These are phyloP conservation scores for Pseudococcus jackbeardsleyi DNA, from an alignment of 2,888 invertebrate species.

Conservation along the genomic window DNA sequence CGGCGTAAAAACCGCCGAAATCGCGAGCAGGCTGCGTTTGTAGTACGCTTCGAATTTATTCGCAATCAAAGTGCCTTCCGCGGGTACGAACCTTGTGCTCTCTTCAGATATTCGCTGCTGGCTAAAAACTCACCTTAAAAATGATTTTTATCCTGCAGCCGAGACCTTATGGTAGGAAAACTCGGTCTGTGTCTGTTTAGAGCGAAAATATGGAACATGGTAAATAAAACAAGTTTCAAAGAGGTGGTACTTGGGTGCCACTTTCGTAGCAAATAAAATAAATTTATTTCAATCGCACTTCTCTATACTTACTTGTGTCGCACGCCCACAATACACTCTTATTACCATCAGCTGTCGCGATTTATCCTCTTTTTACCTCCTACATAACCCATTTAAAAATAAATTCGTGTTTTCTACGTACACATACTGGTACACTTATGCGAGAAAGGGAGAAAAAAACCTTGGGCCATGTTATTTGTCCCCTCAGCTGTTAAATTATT, in stretches of 20 bases:
- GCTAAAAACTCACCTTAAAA: conserved; percentile 16
- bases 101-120: background rate
- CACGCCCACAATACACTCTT: conserved; percentile 28
- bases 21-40: background rate
- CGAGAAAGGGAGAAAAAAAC: background rate
- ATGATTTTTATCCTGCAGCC: background rate
- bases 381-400: conserved; percentile 12
- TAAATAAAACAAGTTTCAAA: conserved; percentile 24
- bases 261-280: conserved; percentile 14
- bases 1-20: background rate
- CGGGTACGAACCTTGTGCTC: background rate
- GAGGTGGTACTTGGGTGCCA: conserved; percentile 19
- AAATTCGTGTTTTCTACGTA: background rate
- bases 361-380: conserved; percentile 11
- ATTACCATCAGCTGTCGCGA: conserved; percentile 20
- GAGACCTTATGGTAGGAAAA: background rate
- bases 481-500: background rate
- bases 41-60: background rate
- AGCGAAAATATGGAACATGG: background rate
- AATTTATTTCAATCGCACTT: conserved; percentile 41
- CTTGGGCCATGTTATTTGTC: background rate
- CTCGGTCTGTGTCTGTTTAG: background rate
- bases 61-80: background rate
- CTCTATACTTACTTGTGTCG: background rate
- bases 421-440: background rate